Base-by-base conservation (phyloP, 2,113 vertebrate genomes). In the Pseudolaguvia tuberculata region DNA sequence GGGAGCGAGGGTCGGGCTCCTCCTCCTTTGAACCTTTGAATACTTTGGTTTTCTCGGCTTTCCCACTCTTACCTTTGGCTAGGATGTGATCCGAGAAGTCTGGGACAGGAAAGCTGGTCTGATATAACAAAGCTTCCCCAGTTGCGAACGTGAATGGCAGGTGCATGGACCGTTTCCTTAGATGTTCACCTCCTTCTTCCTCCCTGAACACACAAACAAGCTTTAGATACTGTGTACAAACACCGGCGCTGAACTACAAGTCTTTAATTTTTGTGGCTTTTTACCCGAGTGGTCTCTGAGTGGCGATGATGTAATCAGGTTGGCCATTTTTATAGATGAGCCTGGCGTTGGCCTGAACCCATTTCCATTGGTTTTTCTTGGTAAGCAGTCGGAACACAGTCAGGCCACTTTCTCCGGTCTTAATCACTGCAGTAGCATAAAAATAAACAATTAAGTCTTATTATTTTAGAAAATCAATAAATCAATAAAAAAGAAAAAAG, bases 81-180 rank as follows among this genome's bases (percentile, higher is more conserved):
- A 80, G 80, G 66, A 74, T 35, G 21, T 72, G 80, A 2, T 89
- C 88, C 9, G 78, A 75, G 55, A 85, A 88, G 55, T 78, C 83
- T 8, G 85, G 82, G 1, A 88, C 84, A 29, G 89, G 89, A 70
- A 84, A 87, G 81, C 85, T 47, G 11, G 82, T 90, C 82, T 93
- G 91, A 80, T 94, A 94, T 2, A 94, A 88, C 71, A 94, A 81
- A 0, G 91, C 93, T 73, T 94, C 94, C 4, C 93, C 93, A 0
- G 91, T 94, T 2, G 91, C 86, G 31, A 91, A 93, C 52, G 93
- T 93, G 45, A 95, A 94, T 0, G 93, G 94, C 23, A 93, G 89
- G 55, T 92, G 92, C 85, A 91, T 76, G 42, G 92, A 91, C 3
- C 91, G 88, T 65, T 93, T 93, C 20, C 8, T 82, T 83, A 94